Base-by-base conservation (phyloP, 1,140 invertebrate genomes). In the Cherax quadricarinatus region DNA sequence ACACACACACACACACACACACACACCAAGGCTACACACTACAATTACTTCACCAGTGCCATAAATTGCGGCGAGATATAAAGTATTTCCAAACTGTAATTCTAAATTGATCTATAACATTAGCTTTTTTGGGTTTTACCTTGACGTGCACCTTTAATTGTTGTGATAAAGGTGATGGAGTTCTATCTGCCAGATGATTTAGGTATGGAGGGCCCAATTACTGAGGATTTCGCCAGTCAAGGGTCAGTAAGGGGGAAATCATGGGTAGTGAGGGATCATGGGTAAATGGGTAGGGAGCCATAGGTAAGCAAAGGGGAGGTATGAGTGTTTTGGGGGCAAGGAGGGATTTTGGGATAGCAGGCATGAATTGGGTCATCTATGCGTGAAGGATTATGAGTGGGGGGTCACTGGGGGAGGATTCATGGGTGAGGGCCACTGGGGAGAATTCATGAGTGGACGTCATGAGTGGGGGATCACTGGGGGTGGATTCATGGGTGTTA, bases 41-140 rank as follows among this genome's bases (percentile, higher is more conserved):
- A 53, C 66, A 86, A 86, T 86, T 86, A 86, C 70, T 75, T 75
- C 18, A 5, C 60, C 60, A 6, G 30, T 6, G 14, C 48, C 84
- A 86, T 86, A 86, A 86, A 86, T 86, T 75, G 49, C n/a, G n/a
- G 62, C 30, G 84, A 86, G 62, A 9, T 86, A 86, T 86, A 86
- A 86, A 86, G 84, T 62, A 86, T 86, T 86, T 86, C 57, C 18
- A 24, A 66, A 41, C 70, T 66, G 66, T 86, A 86, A 86, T 86
- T 86, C 48, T 86, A 86, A 86, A 86, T 86, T 86, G 84, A 86
- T 86, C 84, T 86, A 86, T 86, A 86, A 86, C 84, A 86, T 86
- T 86, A 86, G 66, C 41, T 70, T 86, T 86, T 86, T 86, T 57
- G 7, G 66, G 60, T 86, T 86, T 86, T 62, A 49, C 84, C 70